Evolutionary conservation across 2,888 invertebrate species (phyloP).

Genomic region (Thereva unica): DNA sequence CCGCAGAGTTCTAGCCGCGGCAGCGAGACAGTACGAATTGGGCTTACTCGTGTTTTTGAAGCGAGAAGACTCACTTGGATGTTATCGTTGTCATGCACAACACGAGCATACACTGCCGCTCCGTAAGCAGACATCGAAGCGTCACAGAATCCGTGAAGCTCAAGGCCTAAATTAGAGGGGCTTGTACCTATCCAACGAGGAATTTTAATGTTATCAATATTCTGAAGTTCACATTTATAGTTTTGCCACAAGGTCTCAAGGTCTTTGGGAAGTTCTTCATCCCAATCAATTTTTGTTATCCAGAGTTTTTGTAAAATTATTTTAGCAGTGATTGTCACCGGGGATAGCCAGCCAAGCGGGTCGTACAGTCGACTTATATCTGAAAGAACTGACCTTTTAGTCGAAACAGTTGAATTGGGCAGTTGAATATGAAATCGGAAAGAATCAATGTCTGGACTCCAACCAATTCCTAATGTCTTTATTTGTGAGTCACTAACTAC

Average conservation of each 20-base stretch:
- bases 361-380: constrained; percentile 38
- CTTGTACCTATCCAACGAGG: constrained; percentile 36
- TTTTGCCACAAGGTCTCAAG: not conserved
- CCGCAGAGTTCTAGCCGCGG: too few species aligned
- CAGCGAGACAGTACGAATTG: constrained; percentile 26
- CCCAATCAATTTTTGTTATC: constrained; percentile 15
- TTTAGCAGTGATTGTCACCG: constrained; percentile 35
- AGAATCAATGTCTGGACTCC: constrained; percentile 19
- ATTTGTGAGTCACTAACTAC: constrained; percentile 19
- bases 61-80: constrained; percentile 34
- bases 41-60: constrained; percentile 39
- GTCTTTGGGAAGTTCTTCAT: not conserved
- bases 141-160: constrained; percentile 39
- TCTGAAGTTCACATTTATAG: not conserved
- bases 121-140: constrained; percentile 38
- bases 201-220: constrained; percentile 18
- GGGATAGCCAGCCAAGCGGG: constrained; percentile 35
- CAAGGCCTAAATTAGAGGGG: not conserved
- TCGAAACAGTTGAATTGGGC: constrained; percentile 17
- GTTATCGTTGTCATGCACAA: constrained; percentile 8
- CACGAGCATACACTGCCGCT: constrained; percentile 31
- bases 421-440: constrained; percentile 25
- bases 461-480: constrained; percentile 23
- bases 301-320: constrained; percentile 39
- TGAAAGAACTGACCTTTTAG: constrained; percentile 34